Evolutionary conservation across 2,888 invertebrate genomes (phyloP).

Genomic region (Bombylius major): DNA sequence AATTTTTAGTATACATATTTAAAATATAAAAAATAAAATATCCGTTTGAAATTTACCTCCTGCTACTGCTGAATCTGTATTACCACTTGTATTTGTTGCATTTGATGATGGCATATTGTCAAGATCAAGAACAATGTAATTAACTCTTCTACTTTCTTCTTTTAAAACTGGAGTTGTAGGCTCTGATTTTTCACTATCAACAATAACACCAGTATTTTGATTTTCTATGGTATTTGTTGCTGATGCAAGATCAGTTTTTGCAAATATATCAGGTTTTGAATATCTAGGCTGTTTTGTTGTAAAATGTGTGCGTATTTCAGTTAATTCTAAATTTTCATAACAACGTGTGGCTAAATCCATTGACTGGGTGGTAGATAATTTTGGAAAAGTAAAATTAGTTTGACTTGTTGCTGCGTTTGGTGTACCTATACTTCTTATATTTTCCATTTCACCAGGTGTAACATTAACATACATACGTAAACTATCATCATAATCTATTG

Average conservation of each 20-base stretch:
- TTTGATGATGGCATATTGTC: conserved; percentile 24
- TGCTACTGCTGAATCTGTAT: neutral
- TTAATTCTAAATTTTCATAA: conserved; percentile 19
- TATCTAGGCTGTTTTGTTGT: conserved; percentile 8
- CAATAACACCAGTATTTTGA: too few species aligned
- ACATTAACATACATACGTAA: conserved; percentile 40
- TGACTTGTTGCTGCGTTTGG: conserved; percentile 4
- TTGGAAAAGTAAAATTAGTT: conserved; percentile 9
- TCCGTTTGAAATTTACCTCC: neutral
- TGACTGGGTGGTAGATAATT: conserved; percentile 7
- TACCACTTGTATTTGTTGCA: neutral
- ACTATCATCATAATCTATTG: conserved; percentile 16
- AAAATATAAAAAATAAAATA: neutral
- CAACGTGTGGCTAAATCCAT: conserved; percentile 14
- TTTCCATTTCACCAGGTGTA: conserved; percentile 27
- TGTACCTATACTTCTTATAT: conserved; percentile 5
- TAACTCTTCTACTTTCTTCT: conserved; percentile 18
- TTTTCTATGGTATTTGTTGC: neutral
- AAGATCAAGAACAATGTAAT: conserved; percentile 34
- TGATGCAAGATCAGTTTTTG: conserved; percentile 15
- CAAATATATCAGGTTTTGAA: conserved; percentile 18
- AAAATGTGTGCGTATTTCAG: conserved; percentile 13
- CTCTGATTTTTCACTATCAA: conserved; percentile 14
- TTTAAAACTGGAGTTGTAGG: conserved; percentile 16
- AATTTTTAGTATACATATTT: too few species aligned